A percentile compares a stretch with the other conserved stretches of the same genome.
Conservation (phyloP, 2,113 vertebrate species). For the Psammodynastes pulverulentus region DNA sequence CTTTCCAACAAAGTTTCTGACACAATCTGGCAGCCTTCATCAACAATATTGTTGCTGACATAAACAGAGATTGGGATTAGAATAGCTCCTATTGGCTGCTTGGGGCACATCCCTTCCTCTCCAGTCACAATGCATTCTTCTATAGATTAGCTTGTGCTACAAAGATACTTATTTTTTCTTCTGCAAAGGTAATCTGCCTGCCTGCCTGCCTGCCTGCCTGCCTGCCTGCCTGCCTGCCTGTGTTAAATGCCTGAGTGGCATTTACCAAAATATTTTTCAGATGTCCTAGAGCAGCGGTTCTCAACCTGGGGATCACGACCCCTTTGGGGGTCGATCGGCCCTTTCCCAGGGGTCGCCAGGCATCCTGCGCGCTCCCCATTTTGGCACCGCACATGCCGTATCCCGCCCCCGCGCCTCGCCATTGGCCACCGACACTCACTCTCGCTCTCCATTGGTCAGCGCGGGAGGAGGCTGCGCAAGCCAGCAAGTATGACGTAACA, state of each 20-base stretch:
- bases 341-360: too few relatives aligned
- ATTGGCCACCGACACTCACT: too few relatives aligned
- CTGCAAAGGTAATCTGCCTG: background rate
- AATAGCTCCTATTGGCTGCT: background rate
- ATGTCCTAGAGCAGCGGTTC: background rate
- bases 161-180: background rate
- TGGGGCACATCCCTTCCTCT: background rate
- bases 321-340: too few relatives aligned
- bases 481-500: too few relatives aligned
- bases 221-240: too few relatives aligned
- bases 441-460: too few relatives aligned
- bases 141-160: background rate
- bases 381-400: too few relatives aligned
- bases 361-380: too few relatives aligned
- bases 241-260: background rate
- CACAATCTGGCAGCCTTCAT: background rate
- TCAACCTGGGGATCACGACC: too few relatives aligned
- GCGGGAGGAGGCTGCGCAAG: too few relatives aligned
- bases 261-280: background rate
- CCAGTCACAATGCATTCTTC: background rate
- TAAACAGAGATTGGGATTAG: background rate
- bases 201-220: background rate
- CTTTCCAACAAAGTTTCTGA: background rate
- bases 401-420: too few relatives aligned
- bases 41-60: background rate